Evolutionary conservation across 2,888 invertebrate genomes (phyloP).

Genomic region (Agrilus mali): DNA sequence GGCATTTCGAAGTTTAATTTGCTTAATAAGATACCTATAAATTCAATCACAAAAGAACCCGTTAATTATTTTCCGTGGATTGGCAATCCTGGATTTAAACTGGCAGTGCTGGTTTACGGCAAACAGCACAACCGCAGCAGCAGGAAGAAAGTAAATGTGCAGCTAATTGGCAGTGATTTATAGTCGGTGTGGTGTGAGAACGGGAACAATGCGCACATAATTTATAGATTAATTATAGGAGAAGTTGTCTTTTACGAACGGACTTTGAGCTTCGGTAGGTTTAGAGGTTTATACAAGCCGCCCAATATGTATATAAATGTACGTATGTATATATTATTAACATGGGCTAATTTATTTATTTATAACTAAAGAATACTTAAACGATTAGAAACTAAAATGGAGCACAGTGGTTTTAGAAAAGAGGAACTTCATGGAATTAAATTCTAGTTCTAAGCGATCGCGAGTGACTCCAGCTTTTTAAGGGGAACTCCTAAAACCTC

Average conservation of each 20-base stretch:
- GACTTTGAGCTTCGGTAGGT: too few species aligned
- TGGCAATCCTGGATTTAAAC: slow-evolving; percentile 7
- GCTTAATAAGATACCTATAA: slow-evolving; percentile 11
- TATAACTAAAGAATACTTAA: too few species aligned
- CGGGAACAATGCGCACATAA: slow-evolving; percentile 17
- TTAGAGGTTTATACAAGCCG: too few species aligned
- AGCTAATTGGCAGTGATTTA: slow-evolving; percentile 19
- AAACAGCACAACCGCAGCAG: slow-evolving; percentile 7
- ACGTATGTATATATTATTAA: too few species aligned
- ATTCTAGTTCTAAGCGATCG: too few species aligned
- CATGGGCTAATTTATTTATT: too few species aligned
- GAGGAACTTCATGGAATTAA: too few species aligned
- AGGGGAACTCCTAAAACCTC: too few species aligned
- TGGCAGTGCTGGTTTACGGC: slow-evolving; percentile 15
- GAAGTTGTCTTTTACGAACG: slow-evolving; percentile 5
- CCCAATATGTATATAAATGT: too few species aligned
- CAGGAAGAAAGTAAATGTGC: slow-evolving; percentile 16
- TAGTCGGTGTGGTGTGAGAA: slow-evolving; percentile 17
- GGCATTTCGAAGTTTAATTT: slow-evolving; percentile 12
- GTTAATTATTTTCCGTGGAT: slow-evolving; percentile 15
- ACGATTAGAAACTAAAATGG: too few species aligned
- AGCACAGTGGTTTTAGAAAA: too few species aligned
- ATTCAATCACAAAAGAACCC: slow-evolving; percentile 15
- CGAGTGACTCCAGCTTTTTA: too few species aligned
- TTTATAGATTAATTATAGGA: slow-evolving; percentile 18